Base-by-base conservation (phyloP, 1,140 invertebrate species). In the Eumaeus atala region DNA sequence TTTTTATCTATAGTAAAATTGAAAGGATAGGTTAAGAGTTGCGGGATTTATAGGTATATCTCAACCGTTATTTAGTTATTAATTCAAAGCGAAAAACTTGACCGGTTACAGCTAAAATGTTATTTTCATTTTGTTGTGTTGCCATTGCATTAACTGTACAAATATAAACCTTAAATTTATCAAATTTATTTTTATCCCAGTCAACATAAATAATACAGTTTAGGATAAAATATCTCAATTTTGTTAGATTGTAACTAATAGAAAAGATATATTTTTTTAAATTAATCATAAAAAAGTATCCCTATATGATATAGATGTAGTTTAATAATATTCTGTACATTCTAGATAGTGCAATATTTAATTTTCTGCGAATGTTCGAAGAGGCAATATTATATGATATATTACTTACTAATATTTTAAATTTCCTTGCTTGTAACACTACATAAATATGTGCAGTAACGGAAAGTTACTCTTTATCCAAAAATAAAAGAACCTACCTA, bases 251-350 rank as follows among this genome's bases (percentile, higher is more conserved):
- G 35, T 44, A 14, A 17, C 5, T 16, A 14, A 44, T 44, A 44
- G 40, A 16, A 17, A 44, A 44, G n/a, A 44, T 44, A 44, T 44
- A 44, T 44, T 44, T 44, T 44, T 44, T 44, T 12, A 44, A 44
- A 17, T 16, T 40, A 40, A 40, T 14, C 14, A 16, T 16, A 44
- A 44, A 44, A n/a, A 12, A 16, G 12, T 40, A 40, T 28, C 21
- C 6, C 2, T 28, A 28, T 28, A 28, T 28, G 6, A 28, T 28
- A 28, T 28, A 28, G 6, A 28, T 28, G 6, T 28, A 28, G 21
- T 28, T 3, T 28, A 28, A 28, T 28, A 28, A 28, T 28, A 6
- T 28, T 28, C 21, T 28, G 21, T 28, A 28, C 21, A 28, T 9
- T 9, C 5, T 44, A 44, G 40, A 7, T 44, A 44, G 40, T 44